Conservation (phyloP, 2,113 vertebrate species). For the Ciconia maguari region DNA sequence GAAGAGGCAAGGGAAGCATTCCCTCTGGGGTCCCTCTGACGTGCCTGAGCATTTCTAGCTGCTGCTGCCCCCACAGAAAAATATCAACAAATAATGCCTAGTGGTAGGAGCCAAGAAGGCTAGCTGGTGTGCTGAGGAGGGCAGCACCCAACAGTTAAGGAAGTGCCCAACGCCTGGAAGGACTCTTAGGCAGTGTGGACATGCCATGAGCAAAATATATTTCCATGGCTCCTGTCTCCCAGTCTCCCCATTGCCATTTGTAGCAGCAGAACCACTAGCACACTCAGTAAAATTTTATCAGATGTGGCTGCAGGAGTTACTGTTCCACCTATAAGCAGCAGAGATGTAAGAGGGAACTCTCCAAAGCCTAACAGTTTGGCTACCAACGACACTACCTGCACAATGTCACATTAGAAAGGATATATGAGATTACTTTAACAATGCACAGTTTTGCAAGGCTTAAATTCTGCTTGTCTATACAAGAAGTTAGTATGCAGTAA, state of each 20-base stretch:
- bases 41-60: background rate
- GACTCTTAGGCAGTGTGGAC: background rate
- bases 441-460: background rate
- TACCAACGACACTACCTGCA: background rate
- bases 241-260: background rate
- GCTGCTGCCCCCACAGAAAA: background rate
- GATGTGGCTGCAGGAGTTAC: background rate
- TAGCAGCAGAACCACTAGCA: background rate
- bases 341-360: background rate
- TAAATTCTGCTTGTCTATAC: constrained; percentile 5
- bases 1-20: background rate
- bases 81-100: background rate
- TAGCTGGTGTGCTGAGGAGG: background rate
- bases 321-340: background rate
- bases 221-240: background rate
- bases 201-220: background rate
- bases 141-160: background rate
- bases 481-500: background rate
- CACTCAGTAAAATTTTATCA: background rate
- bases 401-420: background rate
- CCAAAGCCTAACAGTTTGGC: background rate
- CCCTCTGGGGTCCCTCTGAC: background rate
- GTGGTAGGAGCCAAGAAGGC: background rate
- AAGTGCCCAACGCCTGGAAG: background rate
- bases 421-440: background rate